Conservation (phyloP, 2,113 vertebrate genomes). For the Triplophysa dalaica region DNA sequence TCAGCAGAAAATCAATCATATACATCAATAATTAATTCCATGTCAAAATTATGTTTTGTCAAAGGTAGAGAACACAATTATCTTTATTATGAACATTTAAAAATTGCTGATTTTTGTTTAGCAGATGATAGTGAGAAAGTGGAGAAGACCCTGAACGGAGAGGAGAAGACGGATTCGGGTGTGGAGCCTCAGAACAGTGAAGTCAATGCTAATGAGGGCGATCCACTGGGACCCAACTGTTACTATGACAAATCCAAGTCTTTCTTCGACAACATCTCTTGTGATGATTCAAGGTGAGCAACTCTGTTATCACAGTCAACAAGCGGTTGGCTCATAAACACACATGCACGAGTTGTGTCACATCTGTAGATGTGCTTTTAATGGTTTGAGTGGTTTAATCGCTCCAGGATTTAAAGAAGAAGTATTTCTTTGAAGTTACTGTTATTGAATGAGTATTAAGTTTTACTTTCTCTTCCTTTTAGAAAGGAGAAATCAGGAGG, state of each 20-base stretch:
- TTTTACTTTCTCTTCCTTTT: conserved; percentile 27
- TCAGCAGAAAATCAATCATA: too few relatives aligned
- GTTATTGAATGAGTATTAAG: background rate
- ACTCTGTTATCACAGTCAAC: background rate
- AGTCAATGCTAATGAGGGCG: conserved; percentile 87
- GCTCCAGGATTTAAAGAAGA: background rate
- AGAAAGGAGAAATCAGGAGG: conserved; percentile 63
- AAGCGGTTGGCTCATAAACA: too few relatives aligned
- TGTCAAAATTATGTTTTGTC: too few relatives aligned
- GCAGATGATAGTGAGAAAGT: conserved; percentile 89
- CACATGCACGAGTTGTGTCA: background rate
- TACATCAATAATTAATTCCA: too few relatives aligned
- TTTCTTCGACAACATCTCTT: conserved; percentile 98
- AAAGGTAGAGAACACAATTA: too few relatives aligned
- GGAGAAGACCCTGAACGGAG: conserved; percentile 89
- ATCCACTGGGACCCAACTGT: conserved; percentile 81
- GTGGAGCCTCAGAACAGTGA: conserved; percentile 84
- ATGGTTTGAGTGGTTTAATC: background rate
- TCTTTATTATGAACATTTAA: background rate
- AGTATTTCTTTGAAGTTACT: background rate
- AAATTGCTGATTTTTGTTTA: background rate
- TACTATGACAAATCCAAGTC: conserved; percentile 99
- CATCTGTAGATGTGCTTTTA: background rate
- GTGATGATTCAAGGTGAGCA: conserved; percentile 87
- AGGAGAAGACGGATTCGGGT: conserved; percentile 90